Conservation (phyloP, 2,797 vertebrate genomes). For the Luscinia luscinia region DNA sequence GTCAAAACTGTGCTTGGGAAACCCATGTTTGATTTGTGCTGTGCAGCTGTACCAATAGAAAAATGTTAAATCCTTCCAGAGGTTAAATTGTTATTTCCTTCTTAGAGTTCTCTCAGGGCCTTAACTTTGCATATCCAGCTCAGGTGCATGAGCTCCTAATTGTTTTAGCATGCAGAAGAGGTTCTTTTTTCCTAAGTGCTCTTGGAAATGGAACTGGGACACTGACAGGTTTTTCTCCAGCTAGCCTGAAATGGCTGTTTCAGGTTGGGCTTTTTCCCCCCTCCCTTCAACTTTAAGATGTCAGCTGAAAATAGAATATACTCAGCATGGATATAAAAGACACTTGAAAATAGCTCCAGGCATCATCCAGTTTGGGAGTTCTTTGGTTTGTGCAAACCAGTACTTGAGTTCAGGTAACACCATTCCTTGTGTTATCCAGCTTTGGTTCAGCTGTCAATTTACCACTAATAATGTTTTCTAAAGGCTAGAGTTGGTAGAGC, state of each 20-base stretch:
- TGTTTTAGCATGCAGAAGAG: neutral
- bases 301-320: neutral
- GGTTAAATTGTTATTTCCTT: neutral
- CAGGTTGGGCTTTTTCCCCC: rapidly evolving
- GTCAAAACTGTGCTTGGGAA: neutral
- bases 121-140: neutral
- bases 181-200: neutral
- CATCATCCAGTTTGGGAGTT: neutral
- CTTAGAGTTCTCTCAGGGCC: neutral
- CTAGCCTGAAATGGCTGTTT: neutral
- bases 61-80: neutral
- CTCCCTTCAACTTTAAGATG: neutral
- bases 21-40: rapidly evolving
- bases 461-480: neutral
- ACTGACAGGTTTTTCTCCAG: neutral
- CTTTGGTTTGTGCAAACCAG: neutral
- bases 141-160: neutral
- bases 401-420: neutral
- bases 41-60: neutral
- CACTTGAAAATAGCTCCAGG: neutral
- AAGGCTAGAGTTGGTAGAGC: neutral
- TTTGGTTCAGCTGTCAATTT: neutral
- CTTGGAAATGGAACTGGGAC: neutral
- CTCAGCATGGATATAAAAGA: neutral
- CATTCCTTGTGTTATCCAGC: neutral